Evolutionary conservation across 1,140 invertebrate species (phyloP).

Genomic region (Akabosia matsudoensis): DNA sequence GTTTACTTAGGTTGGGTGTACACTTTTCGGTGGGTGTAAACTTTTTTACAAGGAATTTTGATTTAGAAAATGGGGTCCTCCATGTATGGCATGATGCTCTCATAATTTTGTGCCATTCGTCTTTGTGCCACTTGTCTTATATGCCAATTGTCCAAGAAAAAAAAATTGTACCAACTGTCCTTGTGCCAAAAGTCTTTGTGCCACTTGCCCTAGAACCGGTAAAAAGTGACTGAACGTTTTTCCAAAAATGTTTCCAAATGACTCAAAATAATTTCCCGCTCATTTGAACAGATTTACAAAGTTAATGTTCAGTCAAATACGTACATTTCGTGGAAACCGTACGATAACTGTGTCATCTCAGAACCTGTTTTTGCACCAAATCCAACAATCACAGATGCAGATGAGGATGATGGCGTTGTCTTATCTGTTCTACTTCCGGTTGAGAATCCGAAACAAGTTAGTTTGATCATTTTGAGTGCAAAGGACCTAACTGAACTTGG

Average conservation of each 20-base stretch:
- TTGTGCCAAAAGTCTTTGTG: too few species aligned
- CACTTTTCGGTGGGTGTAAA: too few species aligned
- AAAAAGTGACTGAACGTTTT: too few species aligned
- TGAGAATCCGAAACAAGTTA: constrained; percentile 47
- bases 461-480: constrained; percentile 50
- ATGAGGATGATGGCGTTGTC: constrained; percentile 53
- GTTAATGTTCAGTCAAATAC: constrained; percentile 24
- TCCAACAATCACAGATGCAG: constrained; percentile 26
- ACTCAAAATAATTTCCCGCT: not conserved
- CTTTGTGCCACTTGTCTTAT: too few species aligned
- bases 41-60: too few species aligned
- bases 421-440: constrained; percentile 48
- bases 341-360: constrained; percentile 1
- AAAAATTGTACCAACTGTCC: too few species aligned
- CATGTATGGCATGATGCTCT: too few species aligned
- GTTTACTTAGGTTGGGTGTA: too few species aligned
- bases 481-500: constrained; percentile 49
- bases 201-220: too few species aligned
- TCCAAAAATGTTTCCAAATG: not conserved
- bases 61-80: too few species aligned
- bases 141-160: too few species aligned
- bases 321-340: not conserved
- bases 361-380: constrained; percentile 39
- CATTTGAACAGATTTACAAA: constrained; percentile 16
- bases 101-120: too few species aligned